Percentiles rank a stretch among this genome's conserved stretches.
These are phyloP conservation scores for Pogonomyrmex barbatus DNA, from an alignment of 1,140 invertebrate genomes.

Conservation along the genomic window DNA sequence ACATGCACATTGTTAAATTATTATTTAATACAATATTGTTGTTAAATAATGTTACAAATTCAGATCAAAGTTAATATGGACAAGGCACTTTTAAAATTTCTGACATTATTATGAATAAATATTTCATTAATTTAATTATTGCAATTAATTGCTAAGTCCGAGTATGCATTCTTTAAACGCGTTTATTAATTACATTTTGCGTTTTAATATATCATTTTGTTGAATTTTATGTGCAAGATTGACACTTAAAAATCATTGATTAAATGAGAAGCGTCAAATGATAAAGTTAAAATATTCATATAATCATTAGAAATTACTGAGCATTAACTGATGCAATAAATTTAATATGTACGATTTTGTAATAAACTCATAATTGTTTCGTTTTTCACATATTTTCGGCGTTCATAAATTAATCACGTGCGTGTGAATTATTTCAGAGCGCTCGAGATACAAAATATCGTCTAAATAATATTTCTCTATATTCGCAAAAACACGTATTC, in stretches of 20 bases:
- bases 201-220: conserved; percentile 49
- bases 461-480: conserved; percentile 37
- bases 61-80: conserved; percentile 41
- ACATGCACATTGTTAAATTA: conserved; percentile 45
- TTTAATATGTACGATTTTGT: conserved; percentile 16
- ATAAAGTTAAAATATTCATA: conserved; percentile 21
- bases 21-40: conserved; percentile 19
- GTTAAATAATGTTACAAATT: conserved; percentile 51
- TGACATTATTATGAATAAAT: conserved; percentile 44
- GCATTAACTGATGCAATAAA: conserved; percentile 32
- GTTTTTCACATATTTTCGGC: conserved; percentile 12
- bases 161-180: conserved; percentile 37
- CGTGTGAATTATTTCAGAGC: not conserved
- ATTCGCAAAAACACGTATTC: conserved; percentile 35
- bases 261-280: conserved; percentile 33
- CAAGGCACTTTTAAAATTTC: conserved; percentile 48
- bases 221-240: conserved; percentile 27
- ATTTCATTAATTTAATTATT: conserved; percentile 57
- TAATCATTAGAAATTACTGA: conserved; percentile 30
- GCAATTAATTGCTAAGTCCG: conserved; percentile 36
- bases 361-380: conserved; percentile 33
- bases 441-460: conserved; percentile 11
- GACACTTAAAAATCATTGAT: conserved; percentile 39
- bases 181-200: conserved; percentile 53
- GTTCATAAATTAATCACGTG: conserved; percentile 3